A percentile compares a stretch with the other conserved stretches of the same genome.
Conservation (phyloP, 1,140 invertebrate species). For the Sarcophaga bullata region DNA sequence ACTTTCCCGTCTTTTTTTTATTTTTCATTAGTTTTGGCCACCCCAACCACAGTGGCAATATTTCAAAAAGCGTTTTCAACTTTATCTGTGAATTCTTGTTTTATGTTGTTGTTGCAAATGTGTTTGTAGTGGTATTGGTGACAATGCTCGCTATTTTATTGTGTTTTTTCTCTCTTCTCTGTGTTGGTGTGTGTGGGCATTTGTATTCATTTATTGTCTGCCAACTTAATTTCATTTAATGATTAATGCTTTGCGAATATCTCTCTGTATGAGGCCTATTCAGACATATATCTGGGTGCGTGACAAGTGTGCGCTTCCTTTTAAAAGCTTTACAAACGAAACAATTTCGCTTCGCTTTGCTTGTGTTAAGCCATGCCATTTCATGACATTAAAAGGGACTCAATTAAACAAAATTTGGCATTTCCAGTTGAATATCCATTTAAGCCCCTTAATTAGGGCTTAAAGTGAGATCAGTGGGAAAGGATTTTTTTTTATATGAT, state of each 20-base stretch:
- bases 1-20: not conserved
- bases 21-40: not conserved
- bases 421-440: not conserved
- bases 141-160: too few relatives aligned
- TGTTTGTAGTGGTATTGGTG: too few relatives aligned
- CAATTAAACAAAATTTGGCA: not conserved
- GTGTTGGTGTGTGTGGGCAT: constrained; percentile 10
- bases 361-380: not conserved
- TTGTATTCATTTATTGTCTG: constrained; percentile 47
- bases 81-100: not conserved
- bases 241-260: constrained; percentile 29
- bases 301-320: not conserved
- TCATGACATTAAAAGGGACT: not conserved
- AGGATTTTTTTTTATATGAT: not conserved
- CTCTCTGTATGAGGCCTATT: constrained; percentile 27
- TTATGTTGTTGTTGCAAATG: too few relatives aligned
- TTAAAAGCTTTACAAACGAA: too few relatives aligned
- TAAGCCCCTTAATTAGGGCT: not conserved
- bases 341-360: too few relatives aligned
- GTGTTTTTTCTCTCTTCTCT: too few relatives aligned
- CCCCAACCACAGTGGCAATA: not conserved
- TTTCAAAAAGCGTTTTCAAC: not conserved
- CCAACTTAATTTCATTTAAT: constrained; percentile 45
- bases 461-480: not conserved
- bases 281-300: not conserved